A percentile compares a stretch with the other conserved stretches of the same genome.
Evolutionary conservation across 2,888 invertebrate genomes (phyloP).

Genomic region (Bellardia pandia): DNA sequence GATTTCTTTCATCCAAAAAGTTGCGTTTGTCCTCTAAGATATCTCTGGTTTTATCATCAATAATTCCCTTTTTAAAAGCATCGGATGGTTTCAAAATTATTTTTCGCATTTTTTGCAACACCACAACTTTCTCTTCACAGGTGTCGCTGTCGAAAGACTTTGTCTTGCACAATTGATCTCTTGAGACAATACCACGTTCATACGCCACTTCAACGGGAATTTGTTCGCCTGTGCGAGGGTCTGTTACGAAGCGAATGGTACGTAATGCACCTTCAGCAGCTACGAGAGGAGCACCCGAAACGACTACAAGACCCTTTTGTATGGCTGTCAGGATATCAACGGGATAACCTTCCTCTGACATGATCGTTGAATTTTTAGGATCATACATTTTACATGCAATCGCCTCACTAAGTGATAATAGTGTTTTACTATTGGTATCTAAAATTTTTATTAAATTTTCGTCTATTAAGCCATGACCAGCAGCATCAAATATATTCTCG

Average conservation of each 20-base stretch:
- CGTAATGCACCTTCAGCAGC: constrained; percentile 89
- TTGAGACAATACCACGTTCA: constrained; percentile 88
- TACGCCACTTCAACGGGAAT: constrained; percentile 93
- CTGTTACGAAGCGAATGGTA: constrained; percentile 88
- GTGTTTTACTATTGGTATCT: constrained; percentile 88
- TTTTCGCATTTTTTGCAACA: constrained; percentile 91
- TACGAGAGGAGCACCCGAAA: constrained; percentile 90
- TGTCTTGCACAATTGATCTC: constrained; percentile 81
- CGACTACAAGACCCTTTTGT: constrained; percentile 90
- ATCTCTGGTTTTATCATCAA: constrained; percentile 90
- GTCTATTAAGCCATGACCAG: constrained; percentile 90
- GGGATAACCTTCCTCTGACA: constrained; percentile 87
- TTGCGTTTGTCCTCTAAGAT: constrained; percentile 87
- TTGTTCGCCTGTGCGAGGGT: constrained; percentile 92
- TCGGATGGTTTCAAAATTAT: constrained; percentile 90
- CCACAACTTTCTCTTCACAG: constrained; percentile 88
- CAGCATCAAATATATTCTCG: constrained; percentile 90
- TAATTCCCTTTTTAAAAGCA: constrained; percentile 91
- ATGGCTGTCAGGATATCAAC: constrained; percentile 90
- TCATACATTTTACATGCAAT: constrained; percentile 90
- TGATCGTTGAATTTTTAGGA: constrained; percentile 88
- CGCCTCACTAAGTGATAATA: constrained; percentile 90
- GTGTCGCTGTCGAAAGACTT: constrained; percentile 85
- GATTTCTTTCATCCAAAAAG: constrained; percentile 86
- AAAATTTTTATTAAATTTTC: constrained; percentile 88